A percentile compares a stretch with the other conserved stretches of the same genome.
These are phyloP conservation scores for Emydura subglobosa DNA, from an alignment of 2,113 vertebrate genomes.

Conservation along the genomic window DNA sequence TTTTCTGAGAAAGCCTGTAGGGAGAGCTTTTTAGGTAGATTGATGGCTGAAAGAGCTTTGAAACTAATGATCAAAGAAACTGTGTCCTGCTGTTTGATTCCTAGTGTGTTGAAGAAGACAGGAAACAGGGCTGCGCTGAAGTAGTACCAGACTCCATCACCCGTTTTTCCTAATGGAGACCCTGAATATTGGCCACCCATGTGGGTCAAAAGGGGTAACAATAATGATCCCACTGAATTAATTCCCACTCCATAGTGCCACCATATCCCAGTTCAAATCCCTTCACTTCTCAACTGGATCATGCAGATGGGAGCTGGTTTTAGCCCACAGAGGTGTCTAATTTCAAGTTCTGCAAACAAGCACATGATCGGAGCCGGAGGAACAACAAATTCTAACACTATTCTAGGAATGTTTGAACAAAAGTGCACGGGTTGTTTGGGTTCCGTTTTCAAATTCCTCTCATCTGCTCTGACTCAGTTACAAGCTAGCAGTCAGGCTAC, in stretches of 20 bases:
- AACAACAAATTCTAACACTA: not conserved
- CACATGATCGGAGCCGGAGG: not conserved
- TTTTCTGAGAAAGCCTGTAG: too few relatives aligned
- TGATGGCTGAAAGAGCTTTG: too few relatives aligned
- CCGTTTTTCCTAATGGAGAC: not conserved
- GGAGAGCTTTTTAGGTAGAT: too few relatives aligned
- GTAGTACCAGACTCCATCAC: not conserved
- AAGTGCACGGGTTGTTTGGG: not conserved
- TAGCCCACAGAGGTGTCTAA: not conserved
- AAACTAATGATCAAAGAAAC: too few relatives aligned
- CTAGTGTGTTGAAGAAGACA: not conserved
- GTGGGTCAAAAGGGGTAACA: not conserved
- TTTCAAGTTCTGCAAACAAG: not conserved
- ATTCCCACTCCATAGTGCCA: not conserved
- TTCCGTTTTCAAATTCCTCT: not conserved
- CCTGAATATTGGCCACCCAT: not conserved
- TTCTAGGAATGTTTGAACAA: not conserved
- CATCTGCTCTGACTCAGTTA: not conserved
- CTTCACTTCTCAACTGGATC: not conserved
- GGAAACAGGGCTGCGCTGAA: too few relatives aligned
- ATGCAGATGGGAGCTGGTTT: not conserved
- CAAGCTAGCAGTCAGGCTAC: not conserved
- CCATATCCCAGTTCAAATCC: not conserved
- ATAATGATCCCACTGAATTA: not conserved
- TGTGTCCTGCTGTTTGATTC: not conserved